Percentiles rank a stretch among this genome's conserved stretches.
Evolutionary conservation across 2,797 vertebrate species (phyloP).

Genomic region (Vespertilio murinus): DNA sequence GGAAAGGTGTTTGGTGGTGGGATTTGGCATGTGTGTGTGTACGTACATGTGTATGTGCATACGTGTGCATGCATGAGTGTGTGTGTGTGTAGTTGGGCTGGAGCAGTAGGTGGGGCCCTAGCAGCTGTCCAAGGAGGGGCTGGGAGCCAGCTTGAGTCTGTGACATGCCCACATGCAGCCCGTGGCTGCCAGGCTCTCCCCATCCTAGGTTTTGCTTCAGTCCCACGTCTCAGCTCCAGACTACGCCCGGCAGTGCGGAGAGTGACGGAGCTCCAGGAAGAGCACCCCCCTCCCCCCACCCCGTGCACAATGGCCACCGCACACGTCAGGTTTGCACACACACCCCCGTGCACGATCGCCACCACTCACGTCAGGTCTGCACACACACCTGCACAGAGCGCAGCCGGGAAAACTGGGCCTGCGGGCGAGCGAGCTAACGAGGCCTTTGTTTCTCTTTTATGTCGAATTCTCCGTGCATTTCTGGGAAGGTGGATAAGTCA

Average conservation of each 20-base stretch:
- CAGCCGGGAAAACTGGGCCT: rapidly evolving
- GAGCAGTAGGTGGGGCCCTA: not conserved
- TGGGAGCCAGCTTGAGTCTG: not conserved
- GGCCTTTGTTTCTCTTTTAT: not conserved
- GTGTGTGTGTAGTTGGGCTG: not conserved
- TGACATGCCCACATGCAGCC: rapidly evolving
- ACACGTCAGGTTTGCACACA: too few relatives aligned
- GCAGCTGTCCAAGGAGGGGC: not conserved
- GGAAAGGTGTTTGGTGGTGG: not conserved
- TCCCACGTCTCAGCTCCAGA: not conserved
- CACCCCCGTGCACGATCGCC: rapidly evolving
- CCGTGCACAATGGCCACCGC: too few relatives aligned
- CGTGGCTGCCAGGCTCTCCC: not conserved
- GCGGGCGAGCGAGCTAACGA: not conserved
- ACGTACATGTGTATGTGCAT: rapidly evolving
- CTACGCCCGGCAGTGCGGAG: rapidly evolving
- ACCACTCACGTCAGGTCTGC: not conserved
- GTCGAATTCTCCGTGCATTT: not conserved
- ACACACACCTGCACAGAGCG: not conserved
- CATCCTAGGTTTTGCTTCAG: not conserved
- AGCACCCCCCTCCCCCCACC: not conserved
- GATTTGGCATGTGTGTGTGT: rapidly evolving
- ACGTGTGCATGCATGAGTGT: not conserved
- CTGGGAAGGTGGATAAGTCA: not conserved
- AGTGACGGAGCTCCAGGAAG: not conserved